Evolutionary conservation across 2,888 invertebrate genomes (phyloP), one percentile per base, ranked within the genome.

Genomic region (Polydesmus complanatus): DNA sequence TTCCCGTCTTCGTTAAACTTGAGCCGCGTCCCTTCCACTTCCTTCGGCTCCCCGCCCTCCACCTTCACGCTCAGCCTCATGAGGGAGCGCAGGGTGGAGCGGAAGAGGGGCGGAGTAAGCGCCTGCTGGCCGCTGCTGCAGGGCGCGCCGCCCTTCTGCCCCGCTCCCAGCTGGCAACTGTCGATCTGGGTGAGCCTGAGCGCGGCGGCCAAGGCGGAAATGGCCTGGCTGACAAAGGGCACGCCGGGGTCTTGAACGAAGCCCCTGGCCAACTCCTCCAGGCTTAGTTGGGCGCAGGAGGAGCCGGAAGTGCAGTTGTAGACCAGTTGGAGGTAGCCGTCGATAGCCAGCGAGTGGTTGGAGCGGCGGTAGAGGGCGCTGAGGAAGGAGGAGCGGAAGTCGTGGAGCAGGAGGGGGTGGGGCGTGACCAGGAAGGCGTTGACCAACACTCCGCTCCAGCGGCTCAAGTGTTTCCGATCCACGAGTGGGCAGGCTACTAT

Each of bases 101-200:
- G 59, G 19, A 66, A 66, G 3, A 67, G 54, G 26, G 62, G 56
- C 1, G 57, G 27, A 18, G 49, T 53, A 25, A 50, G 54, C 21
- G 25, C 47, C 23, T 55, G 53, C 25, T 52, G 27, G 21, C 49
- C 27, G 5, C 14, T 14, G 14, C 14, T 37, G 26, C 56, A 56
- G 18, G 48, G 54, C 19, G 54, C 26, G 5, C 14, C 8, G 14
- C 37, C 14, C n/a, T n/a, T n/a, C n/a, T n/a, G n/a, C n/a, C n/a
- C n/a, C n/a, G n/a, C n/a, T 14, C 54, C 55, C 27, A 61, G 56
- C 27, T 64, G 59, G 56, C 67, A 67, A 5, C 62, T 62, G 27
- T 69, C 67, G 49, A 71, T 64, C 61, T 71, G 71, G 26, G 70
- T 69, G 58, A 72, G 63, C 47, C 71, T 64, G 37, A 72, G 64